A percentile compares a stretch with the other conserved stretches of the same genome.
phyloP scores from a whole-genome alignment of 2,113 vertebrate genomes.

The Buteo buteo region DNA sequence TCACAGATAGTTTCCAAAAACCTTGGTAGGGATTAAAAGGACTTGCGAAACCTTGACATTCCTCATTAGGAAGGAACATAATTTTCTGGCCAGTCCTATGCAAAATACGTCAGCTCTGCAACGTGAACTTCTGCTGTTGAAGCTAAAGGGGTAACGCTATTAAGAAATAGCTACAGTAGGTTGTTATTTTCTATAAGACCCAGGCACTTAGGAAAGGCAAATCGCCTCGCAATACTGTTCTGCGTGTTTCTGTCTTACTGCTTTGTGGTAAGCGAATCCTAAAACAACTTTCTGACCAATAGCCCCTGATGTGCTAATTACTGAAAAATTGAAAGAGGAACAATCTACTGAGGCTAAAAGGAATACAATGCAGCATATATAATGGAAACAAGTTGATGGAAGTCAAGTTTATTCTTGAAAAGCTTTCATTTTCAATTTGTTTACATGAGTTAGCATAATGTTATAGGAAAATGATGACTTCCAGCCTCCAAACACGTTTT shows the following conservation, averaged over 20 bases:
- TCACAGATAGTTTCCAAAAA: background rate
- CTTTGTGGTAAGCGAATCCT: background rate
- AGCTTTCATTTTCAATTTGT: background rate
- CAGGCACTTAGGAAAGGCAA: background rate
- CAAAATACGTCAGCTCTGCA: background rate
- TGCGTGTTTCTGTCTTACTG: accelerated
- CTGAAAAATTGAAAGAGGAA: background rate
- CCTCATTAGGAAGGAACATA: background rate
- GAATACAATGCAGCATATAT: accelerated
- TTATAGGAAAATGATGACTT: background rate
- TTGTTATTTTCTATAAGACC: background rate
- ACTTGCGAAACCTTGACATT: background rate
- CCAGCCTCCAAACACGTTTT: background rate
- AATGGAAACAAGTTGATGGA: background rate
- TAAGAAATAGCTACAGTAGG: background rate
- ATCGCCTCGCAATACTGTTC: accelerated
- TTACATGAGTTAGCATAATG: background rate
- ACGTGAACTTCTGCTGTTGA: background rate
- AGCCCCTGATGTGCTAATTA: background rate
- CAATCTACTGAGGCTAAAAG: background rate
- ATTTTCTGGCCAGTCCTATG: background rate
- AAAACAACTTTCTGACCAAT: background rate
- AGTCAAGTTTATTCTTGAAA: background rate
- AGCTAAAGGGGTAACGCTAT: background rate
- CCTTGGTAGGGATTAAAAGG: background rate